Conservation (phyloP, 2,113 vertebrate species). For the Pedionomus torquatus region DNA sequence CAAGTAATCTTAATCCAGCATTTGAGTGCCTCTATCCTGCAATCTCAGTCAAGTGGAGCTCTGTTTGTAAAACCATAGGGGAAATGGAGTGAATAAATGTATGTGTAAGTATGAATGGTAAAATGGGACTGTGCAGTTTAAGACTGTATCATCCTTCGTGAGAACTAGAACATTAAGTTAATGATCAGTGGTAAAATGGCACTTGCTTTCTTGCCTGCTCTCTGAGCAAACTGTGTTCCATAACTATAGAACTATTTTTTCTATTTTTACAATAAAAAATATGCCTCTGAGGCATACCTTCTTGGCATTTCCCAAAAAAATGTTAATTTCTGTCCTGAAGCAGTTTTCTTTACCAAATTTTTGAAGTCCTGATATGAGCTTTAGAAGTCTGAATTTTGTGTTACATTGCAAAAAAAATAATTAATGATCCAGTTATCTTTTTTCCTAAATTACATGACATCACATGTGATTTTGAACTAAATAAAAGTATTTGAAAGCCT, state of each 20-base stretch:
- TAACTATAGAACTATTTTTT: background rate
- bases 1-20: background rate
- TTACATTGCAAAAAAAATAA: background rate
- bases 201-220: background rate
- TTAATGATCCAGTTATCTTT: background rate
- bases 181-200: background rate
- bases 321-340: background rate
- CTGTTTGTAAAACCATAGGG: background rate
- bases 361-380: background rate
- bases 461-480: background rate
- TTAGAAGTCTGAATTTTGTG: background rate
- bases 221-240: background rate
- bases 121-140: background rate
- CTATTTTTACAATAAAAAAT: background rate
- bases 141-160: background rate
- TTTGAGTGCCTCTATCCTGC: background rate
- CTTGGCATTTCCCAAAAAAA: background rate
- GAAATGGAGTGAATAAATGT: background rate
- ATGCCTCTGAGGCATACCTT: background rate
- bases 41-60: background rate
- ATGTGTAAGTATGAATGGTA: background rate
- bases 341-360: background rate
- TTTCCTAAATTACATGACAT: background rate
- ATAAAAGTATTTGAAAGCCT: background rate
- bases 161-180: background rate